Percentiles rank a stretch among this genome's conserved stretches.
Conservation (phyloP, 2,888 invertebrate species). For the Patella ulyssiponensis region DNA sequence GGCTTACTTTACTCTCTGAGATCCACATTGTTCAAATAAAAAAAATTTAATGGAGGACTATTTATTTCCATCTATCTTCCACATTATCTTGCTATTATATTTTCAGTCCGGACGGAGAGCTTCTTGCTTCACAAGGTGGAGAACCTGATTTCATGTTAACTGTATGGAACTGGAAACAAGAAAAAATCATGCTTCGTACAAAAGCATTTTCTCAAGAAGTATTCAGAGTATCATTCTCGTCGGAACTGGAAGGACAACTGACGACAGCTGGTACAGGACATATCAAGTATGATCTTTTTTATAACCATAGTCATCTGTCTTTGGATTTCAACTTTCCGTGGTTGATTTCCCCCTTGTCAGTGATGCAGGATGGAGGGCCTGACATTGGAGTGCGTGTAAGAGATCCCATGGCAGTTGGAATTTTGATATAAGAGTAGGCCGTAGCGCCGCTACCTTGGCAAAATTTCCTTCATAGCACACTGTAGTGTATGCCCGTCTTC, state of each 20-base stretch:
- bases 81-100: background rate
- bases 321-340: no score
- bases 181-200: constrained; percentile 82
- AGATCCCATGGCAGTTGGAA: no score
- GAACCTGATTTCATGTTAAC: constrained; percentile 90
- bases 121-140: constrained; percentile 87
- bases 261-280: constrained; percentile 81
- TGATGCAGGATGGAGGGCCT: no score
- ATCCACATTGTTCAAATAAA: background rate
- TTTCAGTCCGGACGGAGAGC: constrained; percentile 83
- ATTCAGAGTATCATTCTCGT: constrained; percentile 85
- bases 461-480: no score
- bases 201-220: constrained; percentile 89
- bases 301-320: no score
- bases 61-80: no score
- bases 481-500: no score
- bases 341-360: no score
- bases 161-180: constrained; percentile 89
- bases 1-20: background rate
- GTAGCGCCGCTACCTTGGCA: no score
- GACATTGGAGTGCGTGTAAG: no score
- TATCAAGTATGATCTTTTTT: constrained; percentile 61
- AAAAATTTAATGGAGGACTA: no score
- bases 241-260: constrained; percentile 84
- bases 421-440: no score